Conservation (phyloP, 2,888 invertebrate species). For the Rhaphigaster nebulosa region DNA sequence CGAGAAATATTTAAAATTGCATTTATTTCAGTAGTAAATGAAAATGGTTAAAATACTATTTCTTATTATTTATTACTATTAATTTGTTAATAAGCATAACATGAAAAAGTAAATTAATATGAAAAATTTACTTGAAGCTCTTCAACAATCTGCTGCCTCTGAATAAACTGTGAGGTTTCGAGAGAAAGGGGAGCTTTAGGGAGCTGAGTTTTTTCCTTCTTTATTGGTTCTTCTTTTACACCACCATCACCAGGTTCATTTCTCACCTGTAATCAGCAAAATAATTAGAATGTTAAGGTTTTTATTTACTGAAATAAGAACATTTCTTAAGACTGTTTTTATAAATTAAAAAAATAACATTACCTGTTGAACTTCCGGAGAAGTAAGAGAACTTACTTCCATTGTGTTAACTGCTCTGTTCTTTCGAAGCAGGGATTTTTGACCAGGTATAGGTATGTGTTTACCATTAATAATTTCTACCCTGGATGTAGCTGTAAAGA, state of each 20-base stretch:
- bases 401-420: conserved; percentile 68
- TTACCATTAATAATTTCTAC: conserved; percentile 52
- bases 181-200: conserved; percentile 65
- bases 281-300: not conserved
- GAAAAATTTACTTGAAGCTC: conserved; percentile 71
- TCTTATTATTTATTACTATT: not conserved
- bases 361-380: conserved; percentile 74
- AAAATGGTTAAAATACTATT: not conserved
- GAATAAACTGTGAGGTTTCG: conserved; percentile 77
- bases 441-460: conserved; percentile 66
- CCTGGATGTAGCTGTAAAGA: conserved; percentile 1
- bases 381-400: conserved; percentile 69
- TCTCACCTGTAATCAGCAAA: conserved; percentile 59
- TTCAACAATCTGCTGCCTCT: conserved; percentile 80
- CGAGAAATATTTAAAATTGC: not conserved
- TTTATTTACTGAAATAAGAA: not conserved
- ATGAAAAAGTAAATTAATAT: not conserved
- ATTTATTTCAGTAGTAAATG: not conserved
- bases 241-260: conserved; percentile 62
- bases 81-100: not conserved
- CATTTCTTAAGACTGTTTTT: not conserved
- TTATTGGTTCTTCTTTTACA: conserved; percentile 71
- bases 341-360: not conserved
- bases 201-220: conserved; percentile 70
- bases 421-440: conserved; percentile 72